phyloP scores from a whole-genome alignment of 2,113 vertebrate species.

The Salminus brasiliensis region DNA sequence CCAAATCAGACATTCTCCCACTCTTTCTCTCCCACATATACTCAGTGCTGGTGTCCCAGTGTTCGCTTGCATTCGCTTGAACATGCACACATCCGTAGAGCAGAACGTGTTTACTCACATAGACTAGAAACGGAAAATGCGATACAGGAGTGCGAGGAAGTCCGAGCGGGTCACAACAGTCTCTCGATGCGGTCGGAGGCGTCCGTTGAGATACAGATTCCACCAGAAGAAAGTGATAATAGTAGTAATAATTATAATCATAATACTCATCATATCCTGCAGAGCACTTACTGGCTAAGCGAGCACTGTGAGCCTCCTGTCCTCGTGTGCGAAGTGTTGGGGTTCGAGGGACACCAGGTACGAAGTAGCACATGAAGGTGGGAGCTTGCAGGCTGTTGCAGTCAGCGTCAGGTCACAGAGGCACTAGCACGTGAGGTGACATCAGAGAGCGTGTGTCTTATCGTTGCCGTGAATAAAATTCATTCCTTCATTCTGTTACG shows the following conservation, averaged over 20 bases:
- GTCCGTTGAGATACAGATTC: not conserved
- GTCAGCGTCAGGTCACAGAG: constrained; percentile 39
- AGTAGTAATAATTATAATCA: no score
- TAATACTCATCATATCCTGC: no score
- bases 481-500: not conserved
- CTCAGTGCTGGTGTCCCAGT: constrained; percentile 9
- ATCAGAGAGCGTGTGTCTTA: not conserved
- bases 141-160: constrained; percentile 11
- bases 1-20: constrained; percentile 31
- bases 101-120: constrained; percentile 18
- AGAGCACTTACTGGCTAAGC: not conserved
- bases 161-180: constrained; percentile 16
- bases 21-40: constrained; percentile 12
- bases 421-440: constrained; percentile 46
- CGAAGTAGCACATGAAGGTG: not conserved
- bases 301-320: not conserved
- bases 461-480: constrained; percentile 15
- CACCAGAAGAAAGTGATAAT: no score
- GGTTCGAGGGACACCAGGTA: not conserved
- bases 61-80: not conserved
- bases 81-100: constrained; percentile 45
- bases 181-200: constrained; percentile 31
- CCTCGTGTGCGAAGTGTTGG: not conserved
- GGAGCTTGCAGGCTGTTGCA: constrained; percentile 16
- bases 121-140: not conserved